phyloP scores from a whole-genome alignment of 2,797 vertebrate genomes.

The Mastacembelus armatus region DNA sequence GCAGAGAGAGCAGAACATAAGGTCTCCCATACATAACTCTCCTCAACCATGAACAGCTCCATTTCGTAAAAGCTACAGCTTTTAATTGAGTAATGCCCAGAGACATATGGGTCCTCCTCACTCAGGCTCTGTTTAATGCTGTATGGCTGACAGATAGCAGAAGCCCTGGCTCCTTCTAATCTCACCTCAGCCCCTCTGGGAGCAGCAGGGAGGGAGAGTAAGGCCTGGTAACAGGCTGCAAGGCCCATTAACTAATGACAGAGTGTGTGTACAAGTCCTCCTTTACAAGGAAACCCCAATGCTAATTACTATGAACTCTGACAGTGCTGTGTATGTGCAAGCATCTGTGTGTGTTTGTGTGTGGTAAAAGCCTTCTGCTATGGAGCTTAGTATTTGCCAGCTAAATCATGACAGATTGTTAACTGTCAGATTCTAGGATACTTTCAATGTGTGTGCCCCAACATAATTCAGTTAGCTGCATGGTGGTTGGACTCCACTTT shows the following conservation, averaged over 20 bases:
- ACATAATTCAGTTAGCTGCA: slow-evolving; percentile 30
- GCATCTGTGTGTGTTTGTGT: slow-evolving; percentile 38
- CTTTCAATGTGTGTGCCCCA: slow-evolving; percentile 14
- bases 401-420: slow-evolving; percentile 46
- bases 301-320: slow-evolving; percentile 77
- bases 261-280: slow-evolving; percentile 67
- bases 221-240: slow-evolving; percentile 69
- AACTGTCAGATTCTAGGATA: slow-evolving; percentile 9
- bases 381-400: slow-evolving; percentile 49
- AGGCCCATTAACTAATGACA: slow-evolving; percentile 83
- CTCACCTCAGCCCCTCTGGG: slow-evolving; percentile 65
- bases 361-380: slow-evolving; percentile 47
- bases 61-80: slow-evolving; percentile 58
- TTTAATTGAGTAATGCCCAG: slow-evolving; percentile 69
- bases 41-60: slow-evolving; percentile 32
- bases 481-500: slow-evolving; percentile 16
- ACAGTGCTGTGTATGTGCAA: slow-evolving; percentile 37
- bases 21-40: slow-evolving; percentile 40
- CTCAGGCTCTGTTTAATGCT: slow-evolving; percentile 64
- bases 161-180: slow-evolving; percentile 59
- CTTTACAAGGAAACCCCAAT: slow-evolving; percentile 69
- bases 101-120: slow-evolving; percentile 67
- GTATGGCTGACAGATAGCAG: slow-evolving; percentile 68
- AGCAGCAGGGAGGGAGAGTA: slow-evolving; percentile 58
- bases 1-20: slow-evolving; percentile 34